Base-by-base conservation (phyloP, 2,888 invertebrate genomes). In the Epirrhoe alternata region DNA sequence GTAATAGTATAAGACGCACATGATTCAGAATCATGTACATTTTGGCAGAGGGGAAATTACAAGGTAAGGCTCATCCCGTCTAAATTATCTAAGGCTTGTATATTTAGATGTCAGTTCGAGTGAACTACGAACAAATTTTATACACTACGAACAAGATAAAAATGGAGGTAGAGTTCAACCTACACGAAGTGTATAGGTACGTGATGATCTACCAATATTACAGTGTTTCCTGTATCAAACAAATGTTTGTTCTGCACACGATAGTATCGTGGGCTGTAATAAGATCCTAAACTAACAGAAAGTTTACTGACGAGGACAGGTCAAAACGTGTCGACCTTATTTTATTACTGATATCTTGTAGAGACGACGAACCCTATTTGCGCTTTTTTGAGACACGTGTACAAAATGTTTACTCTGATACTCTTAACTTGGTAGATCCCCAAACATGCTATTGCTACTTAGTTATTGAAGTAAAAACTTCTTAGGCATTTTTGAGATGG, bases 201-300 rank as follows among this genome's bases (percentile, higher is more conserved):
- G n/a, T 59, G 31, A 33, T 33, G 17, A 57, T 54, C 42, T 55
- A 52, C 52, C 61, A 49, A 68, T 64, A 68, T 68, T 50, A 60
- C 53, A 30, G 50, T 47, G 64, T 68, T 74, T 75, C 71, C 76
- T 75, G 77, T 78, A 72, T 74, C 69, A 57, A 57, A 66, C 72
- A 69, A 73, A 75, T 72, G 71, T 80, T 77, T 77, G 75, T 70
- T 73, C 70, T 70, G 67, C 66, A 75, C 76, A 72, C 74, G 67
- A 61, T 68, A 62, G 69, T 65, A 64, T 69, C 53, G 72, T 72
- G 71, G 66, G 68, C 64, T 69, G 73, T 79, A 75, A 79, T 77
- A 76, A 71, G 66, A 70, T 74, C 81, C 81, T 82, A 82, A 80
- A 76, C 76, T 70, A 81, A 82, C 81, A 82, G 65, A 67, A 62